Evolutionary conservation across 2,113 vertebrate species (phyloP).

Genomic region (Centrocercus urophasianus): DNA sequence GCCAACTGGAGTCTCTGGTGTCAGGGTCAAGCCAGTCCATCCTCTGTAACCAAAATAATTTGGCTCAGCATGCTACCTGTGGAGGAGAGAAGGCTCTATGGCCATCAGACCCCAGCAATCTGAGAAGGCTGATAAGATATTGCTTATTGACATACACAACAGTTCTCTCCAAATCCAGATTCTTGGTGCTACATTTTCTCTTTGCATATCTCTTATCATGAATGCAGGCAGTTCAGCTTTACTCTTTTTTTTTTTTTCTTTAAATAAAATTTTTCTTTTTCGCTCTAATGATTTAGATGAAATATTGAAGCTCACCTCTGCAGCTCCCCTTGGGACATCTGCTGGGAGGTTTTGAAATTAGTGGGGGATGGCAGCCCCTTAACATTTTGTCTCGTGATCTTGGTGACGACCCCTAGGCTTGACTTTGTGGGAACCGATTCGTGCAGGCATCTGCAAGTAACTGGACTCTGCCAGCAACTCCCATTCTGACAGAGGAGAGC

Average conservation of each 20-base stretch:
- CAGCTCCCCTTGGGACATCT: slow-evolving; percentile 39
- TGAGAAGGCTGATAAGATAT: neutral
- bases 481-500: slow-evolving; percentile 2
- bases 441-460: slow-evolving; percentile 13
- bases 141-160: neutral
- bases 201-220: neutral
- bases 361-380: neutral
- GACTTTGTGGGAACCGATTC: slow-evolving; percentile 4
- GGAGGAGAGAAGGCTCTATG: neutral
- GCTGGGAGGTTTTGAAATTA: slow-evolving; percentile 46
- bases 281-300: slow-evolving; percentile 47
- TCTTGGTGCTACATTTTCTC: neutral
- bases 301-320: slow-evolving; percentile 48
- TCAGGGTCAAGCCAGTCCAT: neutral
- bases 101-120: neutral
- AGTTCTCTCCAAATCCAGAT: neutral
- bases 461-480: neutral
- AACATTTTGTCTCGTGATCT: neutral
- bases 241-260: neutral
- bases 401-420: neutral
- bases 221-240: neutral
- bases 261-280: neutral
- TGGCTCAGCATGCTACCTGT: neutral
- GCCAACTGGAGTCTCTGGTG: slow-evolving; percentile 28
- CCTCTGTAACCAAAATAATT: neutral